Evolutionary conservation across 64 coral and sea anemone genomes (phyloP).

Genomic region (Trachythela sp.): DNA sequence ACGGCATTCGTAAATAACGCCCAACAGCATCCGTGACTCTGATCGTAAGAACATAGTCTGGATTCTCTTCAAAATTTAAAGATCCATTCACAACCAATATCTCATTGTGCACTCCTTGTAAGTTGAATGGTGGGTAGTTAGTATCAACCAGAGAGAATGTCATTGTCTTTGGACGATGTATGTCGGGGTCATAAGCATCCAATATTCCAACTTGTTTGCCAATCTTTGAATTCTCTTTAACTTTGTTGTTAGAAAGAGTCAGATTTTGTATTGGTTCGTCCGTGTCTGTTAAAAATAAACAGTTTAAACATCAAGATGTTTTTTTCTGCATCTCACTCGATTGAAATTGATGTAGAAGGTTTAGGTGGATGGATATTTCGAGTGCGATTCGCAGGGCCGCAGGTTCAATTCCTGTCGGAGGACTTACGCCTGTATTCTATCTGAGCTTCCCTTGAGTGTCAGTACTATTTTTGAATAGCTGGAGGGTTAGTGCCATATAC

Average conservation of each 20-base stretch:
- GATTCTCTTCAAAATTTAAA: background rate
- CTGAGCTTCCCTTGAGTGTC: no score
- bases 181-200: background rate
- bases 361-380: no score
- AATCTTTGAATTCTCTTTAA: background rate
- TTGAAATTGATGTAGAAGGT: no score
- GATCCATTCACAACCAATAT: background rate
- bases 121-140: background rate
- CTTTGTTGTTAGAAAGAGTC: slow-evolving; percentile 1
- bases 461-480: no score
- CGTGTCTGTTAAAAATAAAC: background rate
- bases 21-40: background rate
- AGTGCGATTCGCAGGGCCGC: no score
- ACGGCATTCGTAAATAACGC: background rate
- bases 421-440: no score
- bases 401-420: no score
- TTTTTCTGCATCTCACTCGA: no score
- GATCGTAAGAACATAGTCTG: background rate
- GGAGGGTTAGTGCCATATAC: no score
- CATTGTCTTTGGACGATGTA: background rate
- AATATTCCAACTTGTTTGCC: background rate
- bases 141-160: background rate
- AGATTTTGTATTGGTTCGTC: background rate
- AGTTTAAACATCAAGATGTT: no score
- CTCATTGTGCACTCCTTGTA: background rate